These are phyloP conservation scores for Calosoma granatense DNA, from an alignment of 1,140 invertebrate species.

Conservation along the genomic window DNA sequence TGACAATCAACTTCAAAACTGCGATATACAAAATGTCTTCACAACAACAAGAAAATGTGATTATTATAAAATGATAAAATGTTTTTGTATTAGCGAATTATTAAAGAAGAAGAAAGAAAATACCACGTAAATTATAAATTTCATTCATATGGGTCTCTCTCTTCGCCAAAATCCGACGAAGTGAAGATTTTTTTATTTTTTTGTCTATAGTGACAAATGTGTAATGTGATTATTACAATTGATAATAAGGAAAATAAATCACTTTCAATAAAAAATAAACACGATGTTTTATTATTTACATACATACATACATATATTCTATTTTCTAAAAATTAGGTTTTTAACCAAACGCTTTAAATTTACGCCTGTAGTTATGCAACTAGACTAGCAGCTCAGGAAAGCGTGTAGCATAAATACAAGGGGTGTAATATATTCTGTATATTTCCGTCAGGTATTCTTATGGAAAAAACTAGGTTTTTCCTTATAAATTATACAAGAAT, in stretches of 20 bases:
- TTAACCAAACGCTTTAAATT: background rate
- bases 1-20: too few species aligned
- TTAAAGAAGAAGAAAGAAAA: constrained; percentile 20
- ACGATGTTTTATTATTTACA: background rate
- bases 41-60: constrained; percentile 31
- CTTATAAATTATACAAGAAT: too few species aligned
- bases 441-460: too few species aligned
- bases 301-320: background rate
- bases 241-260: constrained; percentile 7
- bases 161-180: constrained; percentile 1
- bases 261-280: constrained; percentile 5
- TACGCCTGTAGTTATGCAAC: too few species aligned
- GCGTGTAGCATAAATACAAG: too few species aligned
- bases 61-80: constrained; percentile 30
- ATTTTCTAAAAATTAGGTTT: background rate
- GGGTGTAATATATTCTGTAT: too few species aligned
- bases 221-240: constrained; percentile 5
- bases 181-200: background rate
- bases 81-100: constrained; percentile 32
- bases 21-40: constrained; percentile 30
- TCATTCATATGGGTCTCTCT: constrained; percentile 14
- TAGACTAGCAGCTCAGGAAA: too few species aligned
- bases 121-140: constrained; percentile 25
- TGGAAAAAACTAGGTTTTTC: too few species aligned
- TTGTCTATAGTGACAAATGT: constrained; percentile 6